A percentile compares a stretch with the other conserved stretches of the same genome.
Conservation (phyloP, 2,888 invertebrate genomes). For the Cremastinae sp. region DNA sequence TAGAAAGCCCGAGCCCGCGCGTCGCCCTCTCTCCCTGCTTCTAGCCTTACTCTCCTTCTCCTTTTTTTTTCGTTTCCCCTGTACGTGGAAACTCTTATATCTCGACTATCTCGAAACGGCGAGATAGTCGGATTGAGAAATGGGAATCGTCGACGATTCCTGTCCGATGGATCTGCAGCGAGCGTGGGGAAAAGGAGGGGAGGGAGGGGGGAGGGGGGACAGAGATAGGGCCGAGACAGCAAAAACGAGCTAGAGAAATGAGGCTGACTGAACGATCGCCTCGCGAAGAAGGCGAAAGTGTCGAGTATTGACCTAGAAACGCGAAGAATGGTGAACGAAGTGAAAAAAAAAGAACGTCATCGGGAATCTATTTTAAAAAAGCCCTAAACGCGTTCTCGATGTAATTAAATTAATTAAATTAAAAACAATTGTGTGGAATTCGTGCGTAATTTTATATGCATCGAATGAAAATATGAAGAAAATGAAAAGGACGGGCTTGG, state of each 20-base stretch:
- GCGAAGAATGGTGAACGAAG: background rate
- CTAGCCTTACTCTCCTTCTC: background rate
- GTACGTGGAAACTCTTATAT: constrained; percentile 40
- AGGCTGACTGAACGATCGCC: constrained; percentile 3
- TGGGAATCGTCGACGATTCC: constrained; percentile 63
- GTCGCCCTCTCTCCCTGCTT: constrained; percentile 38
- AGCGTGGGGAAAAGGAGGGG: constrained; percentile 48
- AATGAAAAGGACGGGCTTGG: too few relatives aligned
- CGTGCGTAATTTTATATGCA: too few relatives aligned
- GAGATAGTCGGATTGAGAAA: constrained; percentile 63
- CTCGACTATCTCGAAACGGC: constrained; percentile 50
- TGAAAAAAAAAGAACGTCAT: constrained; percentile 3
- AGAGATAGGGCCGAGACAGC: background rate
- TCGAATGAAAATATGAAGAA: too few relatives aligned
- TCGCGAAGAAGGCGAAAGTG: constrained; percentile 47
- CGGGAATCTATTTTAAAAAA: too few relatives aligned
- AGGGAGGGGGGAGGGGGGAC: constrained; percentile 13
- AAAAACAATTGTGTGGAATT: too few relatives aligned
- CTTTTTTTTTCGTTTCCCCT: background rate
- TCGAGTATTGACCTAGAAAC: constrained; percentile 45
- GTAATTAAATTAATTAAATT: too few relatives aligned
- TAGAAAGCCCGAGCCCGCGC: constrained; percentile 66
- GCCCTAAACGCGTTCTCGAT: too few relatives aligned
- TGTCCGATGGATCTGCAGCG: constrained; percentile 56
- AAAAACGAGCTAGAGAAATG: too few relatives aligned